Evolutionary conservation across 1,140 invertebrate species (phyloP).

Genomic region (honey bee (Apis mellifera)): Amel_HAv3.1 CM009931.2:25973501-25974000

Average conservation of each 20-base stretch:
- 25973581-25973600: background rate
- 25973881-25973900: background rate
- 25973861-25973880: background rate
- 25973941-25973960: background rate
- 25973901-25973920: background rate
- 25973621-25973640: constrained; percentile 5
- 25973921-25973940: background rate
- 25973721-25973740: constrained; percentile 15
- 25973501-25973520: too few species aligned
- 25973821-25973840: too few species aligned
- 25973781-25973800: background rate
- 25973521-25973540: too few species aligned
- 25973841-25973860: background rate
- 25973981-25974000: background rate
- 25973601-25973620: constrained; percentile 12
- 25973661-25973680: background rate
- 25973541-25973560: too few species aligned
- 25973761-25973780: background rate
- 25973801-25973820: background rate
- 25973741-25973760: background rate
- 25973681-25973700: constrained; percentile 27
- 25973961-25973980: background rate
- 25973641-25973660: background rate
- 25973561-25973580: background rate
- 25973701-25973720: constrained; percentile 24